A percentile compares a stretch with the other conserved stretches of the same genome.
These are phyloP conservation scores for Cirrhinus mrigala DNA, from an alignment of 2,797 vertebrate species.

Conservation along the genomic window DNA sequence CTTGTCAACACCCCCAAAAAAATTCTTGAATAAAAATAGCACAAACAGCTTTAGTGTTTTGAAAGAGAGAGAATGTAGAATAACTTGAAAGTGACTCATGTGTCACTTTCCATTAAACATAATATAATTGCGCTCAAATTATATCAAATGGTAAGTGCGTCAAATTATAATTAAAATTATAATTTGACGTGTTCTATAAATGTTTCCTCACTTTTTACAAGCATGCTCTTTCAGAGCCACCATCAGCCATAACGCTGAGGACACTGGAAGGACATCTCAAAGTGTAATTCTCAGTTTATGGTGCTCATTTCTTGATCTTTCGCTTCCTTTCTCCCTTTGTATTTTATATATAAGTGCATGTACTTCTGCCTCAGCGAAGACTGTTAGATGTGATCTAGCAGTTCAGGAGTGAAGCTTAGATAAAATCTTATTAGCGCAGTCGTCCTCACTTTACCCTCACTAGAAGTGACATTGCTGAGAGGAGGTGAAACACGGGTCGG, in stretches of 20 bases:
- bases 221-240: not conserved
- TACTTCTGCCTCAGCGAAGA: constrained; percentile 14
- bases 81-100: not conserved
- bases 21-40: not conserved
- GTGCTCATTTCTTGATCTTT: not conserved
- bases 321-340: constrained; percentile 23
- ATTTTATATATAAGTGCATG: constrained; percentile 18
- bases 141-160: not conserved
- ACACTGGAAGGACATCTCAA: constrained; percentile 14
- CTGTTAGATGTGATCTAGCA: constrained; percentile 46
- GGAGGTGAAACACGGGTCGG: constrained; percentile 18
- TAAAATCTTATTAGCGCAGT: constrained; percentile 43
- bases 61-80: not conserved
- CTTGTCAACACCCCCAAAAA: not conserved
- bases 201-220: constrained; percentile 23
- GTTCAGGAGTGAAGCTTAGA: constrained; percentile 15
- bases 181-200: constrained; percentile 2
- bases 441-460: constrained; percentile 21
- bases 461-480: constrained; percentile 10
- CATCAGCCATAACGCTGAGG: not conserved
- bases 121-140: constrained; percentile 22
- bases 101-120: not conserved
- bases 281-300: not conserved
- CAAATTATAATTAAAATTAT: constrained; percentile 13
- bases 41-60: not conserved